These are phyloP conservation scores for Cephalopachus bancanus DNA, from an alignment of 2,797 vertebrate species.

Conservation along the genomic window DNA sequence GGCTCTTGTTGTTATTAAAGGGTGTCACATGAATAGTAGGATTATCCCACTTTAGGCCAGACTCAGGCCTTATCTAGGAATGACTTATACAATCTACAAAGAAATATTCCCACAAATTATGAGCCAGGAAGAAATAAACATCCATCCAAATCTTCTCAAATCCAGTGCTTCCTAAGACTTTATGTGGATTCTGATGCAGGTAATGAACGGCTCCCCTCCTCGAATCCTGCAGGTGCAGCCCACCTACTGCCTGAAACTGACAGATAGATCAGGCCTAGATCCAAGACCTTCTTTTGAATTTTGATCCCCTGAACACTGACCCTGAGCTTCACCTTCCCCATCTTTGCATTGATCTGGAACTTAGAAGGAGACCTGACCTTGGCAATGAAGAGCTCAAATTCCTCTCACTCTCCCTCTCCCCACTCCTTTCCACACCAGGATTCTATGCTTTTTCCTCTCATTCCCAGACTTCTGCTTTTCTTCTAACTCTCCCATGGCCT, in stretches of 20 bases:
- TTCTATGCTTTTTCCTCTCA: neutral
- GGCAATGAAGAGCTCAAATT: neutral
- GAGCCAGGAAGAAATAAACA: neutral
- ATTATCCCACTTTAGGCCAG: neutral
- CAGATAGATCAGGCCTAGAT: neutral
- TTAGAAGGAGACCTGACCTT: neutral
- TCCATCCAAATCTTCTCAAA: neutral
- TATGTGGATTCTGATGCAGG: neutral
- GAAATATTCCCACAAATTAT: neutral
- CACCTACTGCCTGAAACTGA: neutral
- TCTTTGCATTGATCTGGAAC: neutral
- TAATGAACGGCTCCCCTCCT: neutral
- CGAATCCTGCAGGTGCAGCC: neutral
- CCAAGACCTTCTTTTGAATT: neutral
- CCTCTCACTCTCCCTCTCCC: neutral
- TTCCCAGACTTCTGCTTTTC: conserved; percentile 2
- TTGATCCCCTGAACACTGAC: neutral
- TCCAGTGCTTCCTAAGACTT: neutral
- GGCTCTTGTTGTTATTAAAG: neutral
- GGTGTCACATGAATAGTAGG: neutral
- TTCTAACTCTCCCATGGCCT: neutral
- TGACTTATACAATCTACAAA: neutral
- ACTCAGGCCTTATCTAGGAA: neutral
- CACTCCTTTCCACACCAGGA: neutral
- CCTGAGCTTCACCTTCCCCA: neutral